Evolutionary conservation across 1,140 invertebrate genomes (phyloP), one percentile per base, ranked within the genome.

Genomic region (Pachypsylla venusta): DNA sequence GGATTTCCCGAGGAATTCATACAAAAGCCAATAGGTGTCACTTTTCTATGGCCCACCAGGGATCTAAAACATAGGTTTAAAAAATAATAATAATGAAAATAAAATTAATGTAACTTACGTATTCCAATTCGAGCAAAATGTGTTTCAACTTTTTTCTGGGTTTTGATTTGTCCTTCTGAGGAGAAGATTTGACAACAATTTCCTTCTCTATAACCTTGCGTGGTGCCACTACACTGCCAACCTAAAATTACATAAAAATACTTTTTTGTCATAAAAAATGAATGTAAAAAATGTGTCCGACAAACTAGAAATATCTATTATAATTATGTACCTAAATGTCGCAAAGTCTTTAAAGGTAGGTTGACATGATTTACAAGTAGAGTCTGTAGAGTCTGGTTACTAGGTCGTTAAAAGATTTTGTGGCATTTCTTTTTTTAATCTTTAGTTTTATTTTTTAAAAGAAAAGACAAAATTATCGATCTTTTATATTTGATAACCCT

Each of bases 141-240:
- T 60, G 60, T 53, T 57, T 60, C 20, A 56, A 53, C 22, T 60
- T 60, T 13, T 60, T 60, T 27, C 56, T 54, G 2, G 39, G 39
- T 22, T 48, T 57, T 19, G 22, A 14, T 14, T 16, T 40, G 30
- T 16, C 20, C 14, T 40, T 13, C 7, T 16, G 40, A n/a, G 54
- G n/a, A 16, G 35, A n/a, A n/a, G n/a, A n/a, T n/a, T n/a, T n/a
- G n/a, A 30, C 42, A 25, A 56, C 27, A 40, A 20, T 24, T 53
- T 60, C 60, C 5, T 53, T 62, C 40, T 62, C 61, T 22, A 62
- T 62, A 14, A 58, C 59, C 19, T 60, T 59, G 39, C 58, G 59
- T 3, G 61, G 61, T 28, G 61, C 59, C 7, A 57, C 55, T 12
- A 62, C 61, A 39, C 56, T 62, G 1, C 61, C 61, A 53, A 62